Percentiles rank a stretch among this genome's conserved stretches.
These are phyloP conservation scores for Strigamia transsilvanica DNA, from an alignment of 2,888 invertebrate species.

Conservation along the genomic window DNA sequence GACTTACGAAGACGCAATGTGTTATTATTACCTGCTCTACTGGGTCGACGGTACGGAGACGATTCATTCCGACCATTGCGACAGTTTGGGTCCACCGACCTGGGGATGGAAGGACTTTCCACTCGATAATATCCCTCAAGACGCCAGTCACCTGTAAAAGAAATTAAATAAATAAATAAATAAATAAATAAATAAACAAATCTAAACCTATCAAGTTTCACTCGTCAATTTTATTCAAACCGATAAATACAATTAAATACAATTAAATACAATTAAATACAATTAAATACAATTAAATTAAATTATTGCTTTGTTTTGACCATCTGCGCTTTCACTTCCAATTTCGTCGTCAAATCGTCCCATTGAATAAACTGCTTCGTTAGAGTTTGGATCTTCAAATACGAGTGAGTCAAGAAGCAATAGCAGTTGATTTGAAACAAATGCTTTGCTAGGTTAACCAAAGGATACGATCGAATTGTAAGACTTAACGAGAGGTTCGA, in stretches of 20 bases:
- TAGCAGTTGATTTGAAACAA: background rate
- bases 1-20: slow-evolving; percentile 92
- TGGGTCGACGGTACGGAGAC: slow-evolving; percentile 78
- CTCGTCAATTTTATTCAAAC: background rate
- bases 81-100: slow-evolving; percentile 81
- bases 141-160: slow-evolving; percentile 57
- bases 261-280: too few species aligned
- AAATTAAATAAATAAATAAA: too few species aligned
- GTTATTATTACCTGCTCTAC: slow-evolving; percentile 95
- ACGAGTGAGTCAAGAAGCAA: background rate
- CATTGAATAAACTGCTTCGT: slow-evolving; percentile 41
- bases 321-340: slow-evolving; percentile 16
- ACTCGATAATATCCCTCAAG: slow-evolving; percentile 61
- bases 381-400: slow-evolving; percentile 5
- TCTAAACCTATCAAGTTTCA: too few species aligned
- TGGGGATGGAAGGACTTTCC: slow-evolving; percentile 79
- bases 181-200: too few species aligned
- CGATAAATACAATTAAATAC: slow-evolving; percentile 13
- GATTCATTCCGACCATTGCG: slow-evolving; percentile 87
- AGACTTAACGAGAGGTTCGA: background rate
- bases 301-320: background rate
- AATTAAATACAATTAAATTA: too few species aligned
- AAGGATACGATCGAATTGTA: slow-evolving; percentile 39
- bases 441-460: background rate
- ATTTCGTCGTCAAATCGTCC: slow-evolving; percentile 23